Evolutionary conservation across 2,797 vertebrate genomes (phyloP).

Genomic region (Coreius guichenoti): DNA sequence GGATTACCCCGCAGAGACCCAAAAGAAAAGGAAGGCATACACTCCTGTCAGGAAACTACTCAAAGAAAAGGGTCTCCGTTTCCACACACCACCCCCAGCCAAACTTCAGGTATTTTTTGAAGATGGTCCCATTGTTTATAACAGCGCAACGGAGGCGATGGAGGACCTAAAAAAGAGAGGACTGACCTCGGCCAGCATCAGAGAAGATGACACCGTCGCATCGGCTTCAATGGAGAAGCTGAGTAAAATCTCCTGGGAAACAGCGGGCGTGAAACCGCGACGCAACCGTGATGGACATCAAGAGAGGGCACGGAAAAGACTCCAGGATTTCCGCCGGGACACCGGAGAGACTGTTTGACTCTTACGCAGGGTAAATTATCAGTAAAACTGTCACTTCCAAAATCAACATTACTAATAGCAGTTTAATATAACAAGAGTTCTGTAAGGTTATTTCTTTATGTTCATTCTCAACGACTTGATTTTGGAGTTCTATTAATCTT

Average conservation of each 20-base stretch:
- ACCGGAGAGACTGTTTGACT: not conserved
- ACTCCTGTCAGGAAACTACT: constrained; percentile 16
- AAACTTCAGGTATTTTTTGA: constrained; percentile 12
- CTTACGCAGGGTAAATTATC: not conserved
- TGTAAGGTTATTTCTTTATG: too few relatives aligned
- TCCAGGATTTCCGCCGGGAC: not conserved
- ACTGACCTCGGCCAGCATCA: not conserved
- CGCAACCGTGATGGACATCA: not conserved
- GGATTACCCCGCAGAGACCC: not conserved
- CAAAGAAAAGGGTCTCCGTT: constrained; percentile 20
- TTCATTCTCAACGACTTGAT: too few relatives aligned
- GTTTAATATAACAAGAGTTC: too few relatives aligned
- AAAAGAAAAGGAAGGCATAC: constrained; percentile 27
- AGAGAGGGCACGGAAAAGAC: not conserved
- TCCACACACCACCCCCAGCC: not conserved
- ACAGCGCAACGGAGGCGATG: not conserved
- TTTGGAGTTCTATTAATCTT: too few relatives aligned
- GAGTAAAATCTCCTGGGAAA: not conserved
- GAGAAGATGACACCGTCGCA: not conserved
- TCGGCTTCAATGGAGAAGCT: not conserved
- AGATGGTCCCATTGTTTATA: not conserved
- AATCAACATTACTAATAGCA: too few relatives aligned
- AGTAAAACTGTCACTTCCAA: not conserved
- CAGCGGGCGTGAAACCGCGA: rapidly evolving
- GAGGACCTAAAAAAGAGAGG: constrained; percentile 11